Evolutionary conservation across 2,797 vertebrate genomes (phyloP).

Genomic region (Echiichthys vipera): DNA sequence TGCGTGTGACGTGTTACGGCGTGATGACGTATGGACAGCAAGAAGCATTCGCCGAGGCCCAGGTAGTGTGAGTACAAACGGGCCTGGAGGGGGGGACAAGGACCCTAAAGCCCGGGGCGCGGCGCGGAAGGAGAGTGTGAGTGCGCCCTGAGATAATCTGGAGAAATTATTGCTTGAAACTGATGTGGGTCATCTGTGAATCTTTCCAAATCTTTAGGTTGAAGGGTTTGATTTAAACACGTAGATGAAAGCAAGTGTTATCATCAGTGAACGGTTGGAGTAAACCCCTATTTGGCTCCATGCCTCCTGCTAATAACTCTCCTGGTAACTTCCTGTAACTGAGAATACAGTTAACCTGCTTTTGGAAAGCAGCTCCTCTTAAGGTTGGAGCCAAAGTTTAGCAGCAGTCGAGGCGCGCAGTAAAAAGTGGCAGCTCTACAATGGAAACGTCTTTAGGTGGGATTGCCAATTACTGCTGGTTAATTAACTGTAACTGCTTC

Average conservation of each 20-base stretch:
- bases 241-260: background rate
- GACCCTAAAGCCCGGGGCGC: too few relatives aligned
- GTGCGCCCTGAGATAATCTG: background rate
- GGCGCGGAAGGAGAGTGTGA: too few relatives aligned
- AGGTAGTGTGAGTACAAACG: too few relatives aligned
- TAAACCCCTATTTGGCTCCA: background rate
- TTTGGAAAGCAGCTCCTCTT: background rate
- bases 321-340: background rate
- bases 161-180: background rate
- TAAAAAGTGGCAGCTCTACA: slow-evolving; percentile 12
- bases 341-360: background rate
- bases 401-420: background rate
- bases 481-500: slow-evolving; percentile 43
- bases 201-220: background rate
- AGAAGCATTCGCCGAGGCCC: too few relatives aligned
- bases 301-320: background rate
- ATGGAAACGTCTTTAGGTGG: slow-evolving; percentile 1
- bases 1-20: too few relatives aligned
- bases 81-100: too few relatives aligned
- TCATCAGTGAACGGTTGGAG: background rate
- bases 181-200: background rate
- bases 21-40: too few relatives aligned
- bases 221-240: background rate
- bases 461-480: slow-evolving; percentile 38
- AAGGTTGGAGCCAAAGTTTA: slow-evolving; percentile 1